A percentile compares a stretch with the other conserved stretches of the same genome.
Evolutionary conservation across 2,797 vertebrate genomes (phyloP).

Genomic region (Hippoglossus hippoglossus): DNA sequence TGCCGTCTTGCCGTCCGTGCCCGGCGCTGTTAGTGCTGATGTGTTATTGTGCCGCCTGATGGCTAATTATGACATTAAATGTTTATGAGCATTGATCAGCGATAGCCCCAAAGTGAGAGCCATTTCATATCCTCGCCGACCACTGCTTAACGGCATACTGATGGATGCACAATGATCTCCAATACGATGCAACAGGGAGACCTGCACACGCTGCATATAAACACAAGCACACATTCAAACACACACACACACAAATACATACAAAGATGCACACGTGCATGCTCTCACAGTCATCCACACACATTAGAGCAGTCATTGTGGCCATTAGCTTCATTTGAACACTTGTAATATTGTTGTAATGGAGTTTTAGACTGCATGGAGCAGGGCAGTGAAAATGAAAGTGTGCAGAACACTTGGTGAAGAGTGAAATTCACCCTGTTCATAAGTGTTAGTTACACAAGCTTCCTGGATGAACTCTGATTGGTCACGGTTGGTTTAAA

Average conservation of each 20-base stretch:
- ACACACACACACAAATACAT: neutral
- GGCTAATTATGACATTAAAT: conserved; percentile 84
- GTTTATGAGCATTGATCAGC: conserved; percentile 84
- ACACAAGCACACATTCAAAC: conserved; percentile 4
- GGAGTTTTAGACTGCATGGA: neutral
- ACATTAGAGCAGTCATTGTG: conserved; percentile 25
- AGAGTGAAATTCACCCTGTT: neutral
- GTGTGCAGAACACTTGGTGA: conserved; percentile 8
- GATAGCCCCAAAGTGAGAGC: conserved; percentile 68
- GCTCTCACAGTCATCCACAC: conserved; percentile 6
- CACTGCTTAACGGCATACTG: conserved; percentile 77
- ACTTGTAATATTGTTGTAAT: conserved; percentile 37
- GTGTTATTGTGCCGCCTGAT: conserved; percentile 71
- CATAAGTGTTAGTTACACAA: neutral
- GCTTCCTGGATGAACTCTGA: neutral
- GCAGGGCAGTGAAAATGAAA: neutral
- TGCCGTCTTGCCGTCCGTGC: conserved; percentile 32
- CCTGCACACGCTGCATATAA: conserved; percentile 26
- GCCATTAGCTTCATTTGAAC: conserved; percentile 26
- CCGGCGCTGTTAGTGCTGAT: conserved; percentile 66
- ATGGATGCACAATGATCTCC: conserved; percentile 81
- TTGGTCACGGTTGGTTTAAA: conserved; percentile 2
- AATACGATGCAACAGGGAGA: conserved; percentile 63
- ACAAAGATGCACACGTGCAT: conserved; percentile 7
- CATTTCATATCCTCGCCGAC: conserved; percentile 77